A percentile compares a stretch with the other conserved stretches of the same genome.
These are phyloP conservation scores for Heterotis niloticus DNA, from an alignment of 2,113 vertebrate species.

Conservation along the genomic window DNA sequence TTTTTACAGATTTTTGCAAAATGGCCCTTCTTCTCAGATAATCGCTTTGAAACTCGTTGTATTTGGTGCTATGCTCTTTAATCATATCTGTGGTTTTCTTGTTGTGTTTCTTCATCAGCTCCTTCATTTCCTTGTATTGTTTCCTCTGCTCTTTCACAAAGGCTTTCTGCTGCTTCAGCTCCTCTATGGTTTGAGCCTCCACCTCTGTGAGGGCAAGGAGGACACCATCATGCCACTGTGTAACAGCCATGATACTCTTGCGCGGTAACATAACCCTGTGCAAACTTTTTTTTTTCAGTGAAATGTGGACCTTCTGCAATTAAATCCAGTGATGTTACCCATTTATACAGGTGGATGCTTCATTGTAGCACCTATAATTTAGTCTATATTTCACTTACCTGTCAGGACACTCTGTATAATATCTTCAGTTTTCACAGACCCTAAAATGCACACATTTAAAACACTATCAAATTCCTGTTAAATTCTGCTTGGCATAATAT, in stretches of 20 bases:
- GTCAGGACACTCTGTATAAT: conserved; percentile 90
- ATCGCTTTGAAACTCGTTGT: conserved; percentile 83
- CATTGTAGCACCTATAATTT: no score
- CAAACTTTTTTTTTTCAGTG: background rate
- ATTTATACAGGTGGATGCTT: no score
- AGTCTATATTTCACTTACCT: conserved; percentile 63
- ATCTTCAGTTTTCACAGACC: conserved; percentile 87
- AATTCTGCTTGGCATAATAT: background rate
- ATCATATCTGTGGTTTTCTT: conserved; percentile 92
- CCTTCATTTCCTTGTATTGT: conserved; percentile 98
- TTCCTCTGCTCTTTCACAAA: conserved; percentile 92
- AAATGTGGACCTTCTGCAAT: background rate
- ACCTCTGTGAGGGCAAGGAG: conserved; percentile 67
- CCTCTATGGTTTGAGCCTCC: conserved; percentile 87
- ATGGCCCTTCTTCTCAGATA: conserved; percentile 74
- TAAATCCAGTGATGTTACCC: background rate
- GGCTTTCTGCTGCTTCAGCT: conserved; percentile 89
- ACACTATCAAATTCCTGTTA: background rate
- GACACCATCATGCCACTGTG: no score
- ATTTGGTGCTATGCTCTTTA: conserved; percentile 86
- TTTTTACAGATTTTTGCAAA: conserved; percentile 82
- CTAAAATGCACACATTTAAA: conserved; percentile 51
- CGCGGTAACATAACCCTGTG: background rate
- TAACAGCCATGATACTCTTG: no score
- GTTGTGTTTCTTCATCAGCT: conserved; percentile 88